Conservation (phyloP, 2,797 vertebrate species). For the Artibeus lituratus region DNA sequence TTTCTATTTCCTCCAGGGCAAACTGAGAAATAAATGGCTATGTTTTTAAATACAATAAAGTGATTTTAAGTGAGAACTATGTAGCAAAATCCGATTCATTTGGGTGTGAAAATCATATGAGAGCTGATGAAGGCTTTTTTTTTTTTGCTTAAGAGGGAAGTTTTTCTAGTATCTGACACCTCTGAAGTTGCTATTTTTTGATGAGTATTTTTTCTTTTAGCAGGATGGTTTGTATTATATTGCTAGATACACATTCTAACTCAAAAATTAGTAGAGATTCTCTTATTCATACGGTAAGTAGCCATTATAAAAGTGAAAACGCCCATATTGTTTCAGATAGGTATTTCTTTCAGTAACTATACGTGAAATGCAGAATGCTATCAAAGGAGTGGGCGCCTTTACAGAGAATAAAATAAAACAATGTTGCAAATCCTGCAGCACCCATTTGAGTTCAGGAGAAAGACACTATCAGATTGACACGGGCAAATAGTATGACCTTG, state of each 20-base stretch:
- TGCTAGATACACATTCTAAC: background rate
- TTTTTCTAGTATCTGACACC: background rate
- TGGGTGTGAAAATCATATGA: background rate
- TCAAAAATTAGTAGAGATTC: background rate
- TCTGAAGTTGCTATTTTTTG: background rate
- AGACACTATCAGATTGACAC: background rate
- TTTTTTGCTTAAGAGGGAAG: background rate
- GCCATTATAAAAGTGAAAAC: background rate
- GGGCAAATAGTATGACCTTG: background rate
- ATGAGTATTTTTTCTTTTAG: background rate
- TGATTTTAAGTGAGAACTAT: constrained; percentile 12
- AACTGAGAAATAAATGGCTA: constrained; percentile 21
- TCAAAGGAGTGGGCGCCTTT: background rate
- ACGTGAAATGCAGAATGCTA: background rate
- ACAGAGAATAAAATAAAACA: background rate
- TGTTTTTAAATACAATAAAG: constrained; percentile 34
- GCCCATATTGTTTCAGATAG: background rate
- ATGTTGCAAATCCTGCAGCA: background rate
- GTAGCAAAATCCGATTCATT: background rate
- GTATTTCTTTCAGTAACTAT: background rate
- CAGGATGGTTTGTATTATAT: background rate
- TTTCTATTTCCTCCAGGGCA: constrained; percentile 15
- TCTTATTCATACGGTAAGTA: background rate
- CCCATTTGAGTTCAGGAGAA: background rate
- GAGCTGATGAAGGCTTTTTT: background rate